These are phyloP conservation scores for Rattus norvegicus DNA, from an alignment of 2,113 vertebrate species.

Conservation along the genomic window DNA sequence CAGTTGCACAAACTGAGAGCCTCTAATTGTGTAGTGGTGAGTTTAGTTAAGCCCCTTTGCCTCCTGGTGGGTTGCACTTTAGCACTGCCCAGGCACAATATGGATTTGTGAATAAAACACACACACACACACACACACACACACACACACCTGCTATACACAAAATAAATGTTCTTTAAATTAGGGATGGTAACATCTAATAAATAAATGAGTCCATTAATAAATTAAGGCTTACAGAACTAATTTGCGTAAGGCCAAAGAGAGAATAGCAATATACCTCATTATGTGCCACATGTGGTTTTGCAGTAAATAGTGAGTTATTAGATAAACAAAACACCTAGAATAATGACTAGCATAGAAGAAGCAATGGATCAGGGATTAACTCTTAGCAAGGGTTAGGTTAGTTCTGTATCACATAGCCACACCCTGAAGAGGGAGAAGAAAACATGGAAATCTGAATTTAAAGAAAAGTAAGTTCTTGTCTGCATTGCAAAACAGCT, in stretches of 20 bases:
- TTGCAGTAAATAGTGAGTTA: not conserved
- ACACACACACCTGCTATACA: not conserved
- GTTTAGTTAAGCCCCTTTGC: too few relatives aligned
- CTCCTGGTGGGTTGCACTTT: too few relatives aligned
- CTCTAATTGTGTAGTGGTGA: not conserved
- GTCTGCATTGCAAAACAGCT: not conserved
- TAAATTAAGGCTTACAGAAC: conserved; percentile 27
- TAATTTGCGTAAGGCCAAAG: not conserved
- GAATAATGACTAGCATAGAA: rapidly evolving
- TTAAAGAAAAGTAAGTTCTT: not conserved
- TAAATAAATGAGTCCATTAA: not conserved
- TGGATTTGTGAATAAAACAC: too few relatives aligned
- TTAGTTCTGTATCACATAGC: rapidly evolving
- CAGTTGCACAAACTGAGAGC: rapidly evolving
- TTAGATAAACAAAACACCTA: not conserved
- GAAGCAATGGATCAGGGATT: not conserved
- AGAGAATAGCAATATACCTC: not conserved
- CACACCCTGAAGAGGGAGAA: not conserved
- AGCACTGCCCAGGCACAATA: too few relatives aligned
- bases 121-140: too few relatives aligned
- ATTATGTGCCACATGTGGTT: not conserved
- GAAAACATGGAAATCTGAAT: not conserved
- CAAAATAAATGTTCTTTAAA: not conserved
- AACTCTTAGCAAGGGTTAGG: not conserved
- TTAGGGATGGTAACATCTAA: not conserved